These are phyloP conservation scores for Mechanitis mazaeus DNA, from an alignment of 2,888 invertebrate genomes.

Conservation along the genomic window DNA sequence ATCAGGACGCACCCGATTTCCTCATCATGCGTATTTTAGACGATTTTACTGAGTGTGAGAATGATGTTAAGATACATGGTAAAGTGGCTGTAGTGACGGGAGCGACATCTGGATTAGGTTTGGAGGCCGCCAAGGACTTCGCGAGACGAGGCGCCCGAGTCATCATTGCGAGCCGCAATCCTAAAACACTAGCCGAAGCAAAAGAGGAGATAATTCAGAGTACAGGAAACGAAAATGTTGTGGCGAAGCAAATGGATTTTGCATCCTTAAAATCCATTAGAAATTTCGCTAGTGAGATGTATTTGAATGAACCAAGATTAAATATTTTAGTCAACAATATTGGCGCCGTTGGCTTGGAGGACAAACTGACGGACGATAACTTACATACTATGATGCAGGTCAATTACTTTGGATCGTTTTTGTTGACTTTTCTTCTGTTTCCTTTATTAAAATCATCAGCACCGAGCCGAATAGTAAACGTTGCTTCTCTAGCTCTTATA, in stretches of 20 bases:
- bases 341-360: conserved; percentile 58
- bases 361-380: conserved; percentile 75
- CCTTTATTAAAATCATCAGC: conserved; percentile 50
- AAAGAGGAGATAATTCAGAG: conserved; percentile 39
- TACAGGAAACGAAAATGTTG: conserved; percentile 42
- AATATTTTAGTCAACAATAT: conserved; percentile 68
- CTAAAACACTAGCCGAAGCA: conserved; percentile 43
- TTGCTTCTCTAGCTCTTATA: conserved; percentile 77
- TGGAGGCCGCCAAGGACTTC: conserved; percentile 56
- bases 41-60: conserved; percentile 49
- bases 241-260: conserved; percentile 64
- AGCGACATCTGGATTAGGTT: conserved; percentile 53
- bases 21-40: conserved; percentile 18
- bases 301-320: conserved; percentile 62
- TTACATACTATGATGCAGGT: conserved; percentile 80
- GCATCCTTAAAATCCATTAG: conserved; percentile 71
- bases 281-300: conserved; percentile 75
- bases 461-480: conserved; percentile 55
- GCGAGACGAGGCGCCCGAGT: conserved; percentile 74
- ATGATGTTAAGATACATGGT: conserved; percentile 42
- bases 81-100: conserved; percentile 64
- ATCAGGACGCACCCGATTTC: not conserved
- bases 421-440: conserved; percentile 53
- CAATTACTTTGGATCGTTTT: conserved; percentile 56
- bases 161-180: conserved; percentile 74